Conservation (phyloP, 2,113 vertebrate genomes). For the Acinonyx jubatus region DNA sequence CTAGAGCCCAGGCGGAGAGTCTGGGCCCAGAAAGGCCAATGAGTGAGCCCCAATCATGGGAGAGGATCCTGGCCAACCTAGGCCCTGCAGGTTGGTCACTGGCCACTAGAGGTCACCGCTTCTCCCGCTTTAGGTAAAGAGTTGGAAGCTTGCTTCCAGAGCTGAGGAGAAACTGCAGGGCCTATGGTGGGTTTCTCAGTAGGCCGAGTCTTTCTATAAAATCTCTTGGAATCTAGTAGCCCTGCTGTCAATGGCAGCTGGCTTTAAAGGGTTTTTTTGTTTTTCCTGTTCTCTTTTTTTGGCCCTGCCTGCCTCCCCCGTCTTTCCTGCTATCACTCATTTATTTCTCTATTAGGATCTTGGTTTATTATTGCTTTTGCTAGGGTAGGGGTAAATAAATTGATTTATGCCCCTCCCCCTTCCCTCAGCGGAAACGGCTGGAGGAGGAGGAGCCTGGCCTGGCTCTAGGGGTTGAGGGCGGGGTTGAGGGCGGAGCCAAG, state of each 20-base stretch:
- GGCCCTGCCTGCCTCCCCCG: neutral
- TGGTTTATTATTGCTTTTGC: neutral
- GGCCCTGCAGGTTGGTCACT: neutral
- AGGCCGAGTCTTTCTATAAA: neutral
- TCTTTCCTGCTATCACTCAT: neutral
- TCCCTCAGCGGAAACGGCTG: neutral
- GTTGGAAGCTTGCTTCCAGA: neutral
- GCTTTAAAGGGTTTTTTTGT: neutral
- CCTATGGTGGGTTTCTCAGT: neutral
- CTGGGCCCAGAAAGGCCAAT: neutral
- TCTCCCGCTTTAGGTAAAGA: neutral
- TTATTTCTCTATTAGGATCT: neutral
- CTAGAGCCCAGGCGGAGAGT: neutral
- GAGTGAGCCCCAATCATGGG: neutral
- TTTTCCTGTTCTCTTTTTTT: neutral
- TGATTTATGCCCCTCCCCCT: neutral
- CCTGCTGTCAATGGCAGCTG: neutral
- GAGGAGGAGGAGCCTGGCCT: neutral
- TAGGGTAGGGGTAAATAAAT: neutral
- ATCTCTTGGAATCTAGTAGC: neutral
- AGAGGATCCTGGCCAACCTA: neutral
- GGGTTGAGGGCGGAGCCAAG: neutral
- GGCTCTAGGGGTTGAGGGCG: neutral
- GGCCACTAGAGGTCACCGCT: conserved; percentile 68
- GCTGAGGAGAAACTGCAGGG: neutral